Percentiles rank a stretch among this genome's conserved stretches.
phyloP scores from a whole-genome alignment of 2,797 vertebrate species.

The Hippocampus kuda region DNA sequence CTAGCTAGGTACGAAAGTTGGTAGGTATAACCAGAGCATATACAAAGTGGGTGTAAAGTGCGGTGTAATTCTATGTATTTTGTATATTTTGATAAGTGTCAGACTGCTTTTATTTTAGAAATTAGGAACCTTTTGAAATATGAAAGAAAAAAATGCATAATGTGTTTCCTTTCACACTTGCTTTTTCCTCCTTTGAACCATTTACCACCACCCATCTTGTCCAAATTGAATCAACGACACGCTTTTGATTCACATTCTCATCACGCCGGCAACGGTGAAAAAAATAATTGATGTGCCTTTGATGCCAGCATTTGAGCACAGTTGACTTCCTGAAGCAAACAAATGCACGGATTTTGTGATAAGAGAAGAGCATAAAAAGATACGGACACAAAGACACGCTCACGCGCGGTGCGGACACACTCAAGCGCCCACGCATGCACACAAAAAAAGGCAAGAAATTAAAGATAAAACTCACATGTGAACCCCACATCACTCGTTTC shows the following conservation, averaged over 20 bases:
- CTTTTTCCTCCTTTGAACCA: background rate
- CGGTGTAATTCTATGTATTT: background rate
- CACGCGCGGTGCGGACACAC: background rate
- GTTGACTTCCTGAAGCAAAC: background rate
- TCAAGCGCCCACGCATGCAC: too few species aligned
- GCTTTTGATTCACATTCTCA: background rate
- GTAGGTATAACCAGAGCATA: background rate
- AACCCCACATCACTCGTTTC: conserved; percentile 88
- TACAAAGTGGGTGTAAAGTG: background rate
- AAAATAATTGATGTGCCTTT: conserved; percentile 5
- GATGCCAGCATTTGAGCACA: background rate
- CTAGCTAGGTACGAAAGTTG: background rate
- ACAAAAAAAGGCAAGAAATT: conserved; percentile 45
- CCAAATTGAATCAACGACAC: background rate
- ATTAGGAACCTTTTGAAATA: background rate
- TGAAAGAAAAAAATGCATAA: background rate
- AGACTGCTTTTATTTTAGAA: background rate
- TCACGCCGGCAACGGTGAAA: background rate
- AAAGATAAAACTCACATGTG: conserved; percentile 84
- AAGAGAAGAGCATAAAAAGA: background rate
- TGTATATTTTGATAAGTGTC: background rate
- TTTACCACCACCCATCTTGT: background rate
- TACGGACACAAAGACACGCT: background rate
- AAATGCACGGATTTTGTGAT: background rate
- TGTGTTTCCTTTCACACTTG: background rate